Evolutionary conservation across 2,797 vertebrate genomes (phyloP).

Genomic region (Anabacerthia variegaticeps): DNA sequence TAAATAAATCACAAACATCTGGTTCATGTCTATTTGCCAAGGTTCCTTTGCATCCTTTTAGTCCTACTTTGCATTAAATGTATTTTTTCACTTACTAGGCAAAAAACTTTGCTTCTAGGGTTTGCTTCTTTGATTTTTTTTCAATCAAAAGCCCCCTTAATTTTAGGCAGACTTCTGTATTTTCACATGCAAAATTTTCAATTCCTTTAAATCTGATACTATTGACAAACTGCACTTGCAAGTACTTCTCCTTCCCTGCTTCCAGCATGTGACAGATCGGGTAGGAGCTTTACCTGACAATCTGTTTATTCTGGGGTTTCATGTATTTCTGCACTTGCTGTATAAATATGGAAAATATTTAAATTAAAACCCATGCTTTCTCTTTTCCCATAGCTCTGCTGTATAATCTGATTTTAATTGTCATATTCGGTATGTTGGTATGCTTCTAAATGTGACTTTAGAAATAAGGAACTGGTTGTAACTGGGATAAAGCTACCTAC

Average conservation of each 20-base stretch:
- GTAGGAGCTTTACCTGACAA: not conserved
- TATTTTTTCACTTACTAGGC: not conserved
- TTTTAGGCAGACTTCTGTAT: not conserved
- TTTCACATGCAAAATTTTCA: not conserved
- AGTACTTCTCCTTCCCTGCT: not conserved
- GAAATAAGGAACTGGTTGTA: not conserved
- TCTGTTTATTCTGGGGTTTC: not conserved
- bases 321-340: not conserved
- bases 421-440: not conserved
- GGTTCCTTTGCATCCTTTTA: not conserved
- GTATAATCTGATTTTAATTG: not conserved
- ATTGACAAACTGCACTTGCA: not conserved
- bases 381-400: not conserved
- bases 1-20: not conserved
- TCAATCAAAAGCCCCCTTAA: accelerated
- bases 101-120: not conserved
- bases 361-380: not conserved
- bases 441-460: not conserved
- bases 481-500: not conserved
- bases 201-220: not conserved
- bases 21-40: not conserved
- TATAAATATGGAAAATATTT: not conserved
- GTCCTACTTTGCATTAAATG: not conserved
- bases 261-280: not conserved
- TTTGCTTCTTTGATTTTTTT: not conserved